Percentiles rank a stretch among this genome's conserved stretches.
Conservation (phyloP, 2,888 invertebrate species). For the Sinopyrophorus schimmeli region DNA sequence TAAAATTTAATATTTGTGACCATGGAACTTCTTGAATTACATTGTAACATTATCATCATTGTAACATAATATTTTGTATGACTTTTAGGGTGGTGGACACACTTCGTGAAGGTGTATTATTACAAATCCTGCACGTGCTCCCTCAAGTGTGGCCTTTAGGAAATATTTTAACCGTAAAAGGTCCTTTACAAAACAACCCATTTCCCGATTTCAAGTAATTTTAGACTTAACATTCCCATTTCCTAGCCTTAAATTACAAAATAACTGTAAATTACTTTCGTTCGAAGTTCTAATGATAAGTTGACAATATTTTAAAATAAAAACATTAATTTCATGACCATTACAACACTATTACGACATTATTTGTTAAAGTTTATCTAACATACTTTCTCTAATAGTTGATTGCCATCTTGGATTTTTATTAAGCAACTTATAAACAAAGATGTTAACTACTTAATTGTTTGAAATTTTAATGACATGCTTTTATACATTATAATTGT, state of each 20-base stretch:
- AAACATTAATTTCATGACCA: background rate
- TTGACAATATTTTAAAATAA: background rate
- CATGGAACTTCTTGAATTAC: conserved; percentile 18
- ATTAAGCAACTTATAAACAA: background rate
- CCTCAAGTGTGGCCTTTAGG: conserved; percentile 28
- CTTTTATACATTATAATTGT: background rate
- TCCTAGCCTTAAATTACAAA: background rate
- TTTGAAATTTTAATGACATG: too few relatives aligned
- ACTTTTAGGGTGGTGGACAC: conserved; percentile 21
- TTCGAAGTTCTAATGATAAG: too few relatives aligned
- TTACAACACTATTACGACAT: background rate
- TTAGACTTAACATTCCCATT: too few relatives aligned
- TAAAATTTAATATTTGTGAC: conserved; percentile 16
- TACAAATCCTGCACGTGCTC: conserved; percentile 27
- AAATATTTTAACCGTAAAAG: conserved; percentile 6
- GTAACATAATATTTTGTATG: conserved; percentile 12
- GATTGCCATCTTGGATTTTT: background rate
- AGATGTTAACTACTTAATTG: background rate
- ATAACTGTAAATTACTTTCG: background rate
- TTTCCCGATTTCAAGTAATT: too few relatives aligned
- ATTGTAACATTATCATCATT: conserved; percentile 12
- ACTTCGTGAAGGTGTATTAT: conserved; percentile 15
- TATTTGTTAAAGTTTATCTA: background rate
- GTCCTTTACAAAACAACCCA: too few relatives aligned
- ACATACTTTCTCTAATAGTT: conserved; percentile 6